Percentiles rank a stretch among this genome's conserved stretches.
Evolutionary conservation across 2,113 vertebrate species (phyloP).

Genomic region (Sebastes schlegelii): DNA sequence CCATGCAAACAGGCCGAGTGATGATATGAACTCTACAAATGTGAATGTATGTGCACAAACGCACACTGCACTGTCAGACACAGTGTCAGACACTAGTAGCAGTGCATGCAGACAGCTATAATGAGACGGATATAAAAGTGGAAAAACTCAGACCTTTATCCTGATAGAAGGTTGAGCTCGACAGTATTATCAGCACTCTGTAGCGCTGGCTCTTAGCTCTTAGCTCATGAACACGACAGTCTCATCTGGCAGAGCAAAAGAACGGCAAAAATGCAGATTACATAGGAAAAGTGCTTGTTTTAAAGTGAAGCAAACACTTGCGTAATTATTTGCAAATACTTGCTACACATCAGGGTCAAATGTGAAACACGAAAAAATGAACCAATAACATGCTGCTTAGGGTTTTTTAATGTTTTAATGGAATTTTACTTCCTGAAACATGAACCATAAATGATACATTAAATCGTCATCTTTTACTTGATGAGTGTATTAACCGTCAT

Average conservation of each 20-base stretch:
- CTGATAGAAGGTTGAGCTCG: neutral
- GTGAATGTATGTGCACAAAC: neutral
- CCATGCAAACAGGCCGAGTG: neutral
- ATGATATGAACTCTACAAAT: neutral
- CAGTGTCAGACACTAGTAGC: neutral
- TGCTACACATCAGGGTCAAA: neutral
- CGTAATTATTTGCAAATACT: neutral
- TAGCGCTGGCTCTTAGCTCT: neutral
- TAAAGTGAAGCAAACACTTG: neutral
- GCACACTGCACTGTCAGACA: neutral
- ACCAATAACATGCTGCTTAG: neutral
- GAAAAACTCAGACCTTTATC: neutral
- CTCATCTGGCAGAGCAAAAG: neutral
- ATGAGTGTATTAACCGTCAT: no score
- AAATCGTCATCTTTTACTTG: neutral
- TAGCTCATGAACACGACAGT: neutral
- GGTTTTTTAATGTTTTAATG: neutral
- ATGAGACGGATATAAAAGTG: conserved; percentile 1
- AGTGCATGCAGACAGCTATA: neutral
- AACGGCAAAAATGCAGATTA: conserved; percentile 13
- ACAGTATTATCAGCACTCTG: neutral
- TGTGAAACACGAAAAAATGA: neutral
- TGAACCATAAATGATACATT: neutral
- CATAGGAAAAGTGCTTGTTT: neutral
- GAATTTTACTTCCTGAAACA: neutral